These are phyloP conservation scores for Aplidium turbinatum DNA, from an alignment of 23 tunicate species.

Conservation along the genomic window DNA sequence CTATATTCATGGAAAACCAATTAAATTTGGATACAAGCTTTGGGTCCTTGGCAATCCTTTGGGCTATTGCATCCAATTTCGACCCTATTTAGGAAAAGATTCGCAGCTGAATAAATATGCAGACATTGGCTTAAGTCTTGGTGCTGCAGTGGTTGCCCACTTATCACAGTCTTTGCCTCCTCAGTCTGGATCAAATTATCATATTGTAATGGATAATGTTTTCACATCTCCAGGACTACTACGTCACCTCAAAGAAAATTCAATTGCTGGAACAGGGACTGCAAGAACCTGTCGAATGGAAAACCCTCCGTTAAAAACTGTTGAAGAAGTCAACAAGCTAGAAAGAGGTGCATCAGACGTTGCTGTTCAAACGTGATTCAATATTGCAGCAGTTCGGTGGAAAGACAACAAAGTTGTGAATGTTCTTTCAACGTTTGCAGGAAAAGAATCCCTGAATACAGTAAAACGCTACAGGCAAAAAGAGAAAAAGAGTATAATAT, in stretches of 20 bases:
- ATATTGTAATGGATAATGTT: constrained; percentile 24
- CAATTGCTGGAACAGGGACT: constrained; percentile 9
- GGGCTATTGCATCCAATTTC: constrained; percentile 9
- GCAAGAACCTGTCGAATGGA: constrained; percentile 9
- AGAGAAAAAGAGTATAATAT: constrained; percentile 1
- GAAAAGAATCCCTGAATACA: neutral
- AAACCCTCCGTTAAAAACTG: constrained; percentile 10
- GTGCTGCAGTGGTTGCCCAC: constrained; percentile 13
- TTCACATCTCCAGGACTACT: constrained; percentile 18
- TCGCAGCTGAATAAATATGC: neutral
- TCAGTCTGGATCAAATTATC: neutral
- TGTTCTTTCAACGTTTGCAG: constrained; percentile 10
- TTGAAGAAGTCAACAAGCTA: neutral
- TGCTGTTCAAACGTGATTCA: neutral
- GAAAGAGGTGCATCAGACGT: constrained; percentile 17
- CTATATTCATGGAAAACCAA: constrained; percentile 25
- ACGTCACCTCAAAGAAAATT: neutral
- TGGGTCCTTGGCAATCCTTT: constrained; percentile 9
- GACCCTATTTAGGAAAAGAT: constrained; percentile 26
- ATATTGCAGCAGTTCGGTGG: constrained; percentile 13
- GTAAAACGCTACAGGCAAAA: constrained; percentile 13
- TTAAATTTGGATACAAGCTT: constrained; percentile 14
- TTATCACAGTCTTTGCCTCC: neutral
- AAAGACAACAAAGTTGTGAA: constrained; percentile 24
- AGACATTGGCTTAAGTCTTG: neutral